Percentiles rank a stretch among this genome's conserved stretches.
These are phyloP conservation scores for Stomatorhinus walkeri DNA, from an alignment of 2,797 vertebrate species.

Conservation along the genomic window DNA sequence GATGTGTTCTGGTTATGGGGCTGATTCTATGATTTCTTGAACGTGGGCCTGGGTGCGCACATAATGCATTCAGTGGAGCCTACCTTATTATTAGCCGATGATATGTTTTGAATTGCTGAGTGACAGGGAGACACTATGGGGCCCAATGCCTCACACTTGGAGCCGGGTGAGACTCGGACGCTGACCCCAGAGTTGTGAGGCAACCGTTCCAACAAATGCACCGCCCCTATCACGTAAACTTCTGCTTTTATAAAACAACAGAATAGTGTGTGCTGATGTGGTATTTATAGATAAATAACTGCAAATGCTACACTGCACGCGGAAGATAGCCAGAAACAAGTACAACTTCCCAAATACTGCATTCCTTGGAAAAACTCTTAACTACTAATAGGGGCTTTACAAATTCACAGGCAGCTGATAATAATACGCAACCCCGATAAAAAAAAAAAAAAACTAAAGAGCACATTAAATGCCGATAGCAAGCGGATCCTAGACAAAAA, in stretches of 20 bases:
- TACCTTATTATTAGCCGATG: background rate
- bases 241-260: background rate
- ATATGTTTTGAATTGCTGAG: background rate
- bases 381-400: background rate
- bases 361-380: background rate
- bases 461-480: background rate
- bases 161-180: background rate
- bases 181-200: background rate
- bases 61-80: background rate
- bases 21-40: background rate
- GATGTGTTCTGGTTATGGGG: background rate
- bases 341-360: background rate
- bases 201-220: background rate
- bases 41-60: background rate
- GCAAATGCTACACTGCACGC: background rate
- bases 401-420: background rate
- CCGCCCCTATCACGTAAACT: background rate
- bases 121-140: background rate
- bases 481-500: conserved; percentile 21
- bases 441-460: background rate
- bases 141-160: background rate
- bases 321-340: background rate
- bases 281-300: background rate
- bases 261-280: background rate
- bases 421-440: background rate